Evolutionary conservation across 92 coral and sea anemone genomes (phyloP), one percentile per base, ranked within the genome.

Genomic region (Heliopora coerulea): DNA sequence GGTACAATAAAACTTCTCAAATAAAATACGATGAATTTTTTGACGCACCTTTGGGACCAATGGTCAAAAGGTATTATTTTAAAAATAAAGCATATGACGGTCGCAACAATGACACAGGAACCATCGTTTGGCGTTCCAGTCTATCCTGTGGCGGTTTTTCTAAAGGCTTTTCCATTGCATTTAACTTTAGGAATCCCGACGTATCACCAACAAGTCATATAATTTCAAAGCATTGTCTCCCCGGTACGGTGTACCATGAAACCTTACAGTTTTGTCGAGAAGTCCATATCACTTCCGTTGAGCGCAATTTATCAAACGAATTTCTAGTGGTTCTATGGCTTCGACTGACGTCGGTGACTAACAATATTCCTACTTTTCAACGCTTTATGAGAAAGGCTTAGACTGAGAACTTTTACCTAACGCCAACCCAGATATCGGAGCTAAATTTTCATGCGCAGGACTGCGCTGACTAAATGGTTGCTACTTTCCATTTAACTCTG

Each of bases 401-500:
- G 23, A 9, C 33, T 0, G 20, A 39, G 8, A 26, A 42, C 14
- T 65, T 65, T 26, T 65, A 30, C 34, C 54, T 65, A 2, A n/a
- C 14, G 8, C 30, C 19, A 9, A 39, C 26, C 26, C 72, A 65
- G 40, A 40, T 65, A 3, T 65, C 72, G 14, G 29, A 1, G 26
- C 0, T 65, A 5, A 18, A 20, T 6, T 42, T 40, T n/a, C 72
- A 65, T 25, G n/a, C n/a, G n/a, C 72, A 65, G 29, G 33, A 68
- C 42, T 0, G 0, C 32, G 4, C 9, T 6, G 27, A 33, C 6
- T 68, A 17, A 15, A 1, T 49, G 25, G 75, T 48, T 13, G 72
- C 72, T n/a, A 65, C 52, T 2, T 62, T 62, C 34, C 52, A 28
- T 3, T 1, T 62, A n/a, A 62, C 69, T 8, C 14, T 65, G 72